Percentiles rank a stretch among this genome's conserved stretches.
These are phyloP conservation scores for Agapornis roseicollis DNA, from an alignment of 2,113 vertebrate species.

Conservation along the genomic window DNA sequence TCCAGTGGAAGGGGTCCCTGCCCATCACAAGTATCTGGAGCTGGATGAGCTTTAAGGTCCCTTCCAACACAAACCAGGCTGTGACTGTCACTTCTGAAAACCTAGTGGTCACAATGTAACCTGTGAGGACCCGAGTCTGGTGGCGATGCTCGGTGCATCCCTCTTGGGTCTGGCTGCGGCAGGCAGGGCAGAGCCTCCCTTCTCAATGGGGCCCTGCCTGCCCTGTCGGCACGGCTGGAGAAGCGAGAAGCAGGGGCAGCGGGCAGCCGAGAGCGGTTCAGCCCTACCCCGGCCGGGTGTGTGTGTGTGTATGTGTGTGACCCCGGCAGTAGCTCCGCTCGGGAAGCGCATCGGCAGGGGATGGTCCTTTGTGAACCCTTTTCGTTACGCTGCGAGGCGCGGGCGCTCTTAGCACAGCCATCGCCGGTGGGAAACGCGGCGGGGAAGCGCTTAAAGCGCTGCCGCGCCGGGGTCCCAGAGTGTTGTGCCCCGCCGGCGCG, in stretches of 20 bases:
- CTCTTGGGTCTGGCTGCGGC: not conserved
- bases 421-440: too few species aligned
- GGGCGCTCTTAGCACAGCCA: not conserved
- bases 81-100: not conserved
- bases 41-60: not conserved
- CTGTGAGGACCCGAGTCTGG: not conserved
- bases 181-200: not conserved
- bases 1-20: not conserved
- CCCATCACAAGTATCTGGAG: not conserved
- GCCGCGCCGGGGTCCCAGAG: not conserved
- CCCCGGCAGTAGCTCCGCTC: not conserved
- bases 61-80: not conserved
- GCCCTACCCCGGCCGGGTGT: accelerated
- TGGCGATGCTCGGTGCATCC: not conserved
- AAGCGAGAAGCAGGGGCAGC: not conserved
- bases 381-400: not conserved
- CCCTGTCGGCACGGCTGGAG: too few species aligned
- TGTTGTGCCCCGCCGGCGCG: not conserved
- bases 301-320: too few species aligned
- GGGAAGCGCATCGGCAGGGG: too few species aligned
- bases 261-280: not conserved
- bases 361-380: not conserved
- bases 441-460: not conserved
- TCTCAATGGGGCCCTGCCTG: not conserved
- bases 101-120: not conserved